These are phyloP conservation scores for Nothura maculosa DNA, from an alignment of 2,797 vertebrate genomes.

Conservation along the genomic window DNA sequence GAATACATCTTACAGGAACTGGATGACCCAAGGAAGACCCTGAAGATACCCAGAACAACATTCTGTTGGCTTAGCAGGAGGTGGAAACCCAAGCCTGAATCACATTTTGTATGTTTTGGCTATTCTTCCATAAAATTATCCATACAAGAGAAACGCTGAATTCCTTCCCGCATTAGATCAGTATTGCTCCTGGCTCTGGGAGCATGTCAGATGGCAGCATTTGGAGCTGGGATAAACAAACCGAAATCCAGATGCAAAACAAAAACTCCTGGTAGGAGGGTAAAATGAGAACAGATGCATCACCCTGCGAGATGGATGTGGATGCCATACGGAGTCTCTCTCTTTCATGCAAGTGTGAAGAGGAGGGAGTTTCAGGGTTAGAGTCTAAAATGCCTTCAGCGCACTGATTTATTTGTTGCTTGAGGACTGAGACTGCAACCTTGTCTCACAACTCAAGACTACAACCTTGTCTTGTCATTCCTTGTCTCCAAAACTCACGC, in stretches of 20 bases:
- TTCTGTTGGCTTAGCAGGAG: neutral
- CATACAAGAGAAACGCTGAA: neutral
- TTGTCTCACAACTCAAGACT: no score
- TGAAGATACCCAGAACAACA: neutral
- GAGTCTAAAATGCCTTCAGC: neutral
- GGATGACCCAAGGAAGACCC: neutral
- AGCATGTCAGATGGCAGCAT: neutral
- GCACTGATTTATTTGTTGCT: fast-evolving
- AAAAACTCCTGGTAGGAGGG: neutral
- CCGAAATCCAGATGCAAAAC: constrained; percentile 29
- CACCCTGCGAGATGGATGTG: neutral
- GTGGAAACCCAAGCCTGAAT: neutral
- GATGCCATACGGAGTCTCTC: neutral
- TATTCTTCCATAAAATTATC: neutral
- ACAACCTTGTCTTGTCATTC: neutral
- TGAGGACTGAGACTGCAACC: no score
- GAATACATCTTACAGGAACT: neutral
- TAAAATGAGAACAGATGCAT: neutral
- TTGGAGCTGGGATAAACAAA: constrained; percentile 5
- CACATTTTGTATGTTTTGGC: neutral
- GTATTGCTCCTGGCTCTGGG: neutral
- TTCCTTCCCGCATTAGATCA: neutral
- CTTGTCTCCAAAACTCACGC: neutral
- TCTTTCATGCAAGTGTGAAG: neutral
- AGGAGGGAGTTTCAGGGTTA: neutral